Evolutionary conservation across 2,888 invertebrate genomes (phyloP).

Genomic region (Drosophila monieri): DNA sequence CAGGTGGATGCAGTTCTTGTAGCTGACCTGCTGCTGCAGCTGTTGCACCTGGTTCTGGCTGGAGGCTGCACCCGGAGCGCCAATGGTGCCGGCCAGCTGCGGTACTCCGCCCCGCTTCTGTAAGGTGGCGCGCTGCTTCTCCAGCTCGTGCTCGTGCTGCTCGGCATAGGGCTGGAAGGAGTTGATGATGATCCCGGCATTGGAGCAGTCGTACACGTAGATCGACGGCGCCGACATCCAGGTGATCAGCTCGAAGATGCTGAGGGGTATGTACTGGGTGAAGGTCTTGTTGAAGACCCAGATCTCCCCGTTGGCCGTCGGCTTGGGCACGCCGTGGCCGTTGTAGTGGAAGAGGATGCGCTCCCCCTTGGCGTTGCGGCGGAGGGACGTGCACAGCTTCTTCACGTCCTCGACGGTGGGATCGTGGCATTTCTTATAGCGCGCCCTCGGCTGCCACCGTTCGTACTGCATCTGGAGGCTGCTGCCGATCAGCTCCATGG

Average conservation of each 20-base stretch:
- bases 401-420: constrained; percentile 99
- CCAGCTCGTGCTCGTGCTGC: constrained; percentile 94
- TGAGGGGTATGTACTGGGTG: constrained; percentile 99
- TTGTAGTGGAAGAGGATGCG: constrained; percentile 99
- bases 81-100: constrained; percentile 15
- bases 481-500: constrained; percentile 95
- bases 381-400: constrained; percentile 96
- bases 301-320: constrained; percentile 98
- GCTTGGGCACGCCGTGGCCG: constrained; percentile 99
- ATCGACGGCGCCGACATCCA: constrained; percentile 99
- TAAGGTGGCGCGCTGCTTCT: constrained; percentile 79
- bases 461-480: constrained; percentile 98
- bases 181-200: constrained; percentile 98
- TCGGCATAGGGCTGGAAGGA: constrained; percentile 94
- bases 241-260: constrained; percentile 98
- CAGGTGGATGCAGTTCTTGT: constrained; percentile 96
- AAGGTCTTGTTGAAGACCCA: constrained; percentile 99
- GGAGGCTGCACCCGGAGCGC: background rate
- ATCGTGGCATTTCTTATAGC: constrained; percentile 98
- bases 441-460: constrained; percentile 98
- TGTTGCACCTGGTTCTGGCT: constrained; percentile 22
- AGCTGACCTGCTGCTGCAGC: constrained; percentile 85
- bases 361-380: constrained; percentile 99
- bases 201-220: constrained; percentile 99
- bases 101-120: constrained; percentile 74